Evolutionary conservation across 2,113 vertebrate genomes (phyloP).

Genomic region (Sander vitreus): DNA sequence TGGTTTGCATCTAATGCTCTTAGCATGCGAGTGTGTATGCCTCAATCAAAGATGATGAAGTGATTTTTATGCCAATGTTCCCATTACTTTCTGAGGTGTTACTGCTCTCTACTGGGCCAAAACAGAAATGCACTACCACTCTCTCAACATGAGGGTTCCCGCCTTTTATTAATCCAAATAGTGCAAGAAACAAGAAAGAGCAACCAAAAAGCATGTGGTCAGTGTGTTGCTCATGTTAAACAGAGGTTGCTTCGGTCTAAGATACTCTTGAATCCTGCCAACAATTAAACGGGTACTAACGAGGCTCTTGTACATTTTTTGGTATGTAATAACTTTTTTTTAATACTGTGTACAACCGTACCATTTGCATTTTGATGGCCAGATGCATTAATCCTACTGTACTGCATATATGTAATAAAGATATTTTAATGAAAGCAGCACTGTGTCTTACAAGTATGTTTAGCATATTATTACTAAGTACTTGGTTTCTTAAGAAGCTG

Average conservation of each 20-base stretch:
- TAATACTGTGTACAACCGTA: conserved; percentile 37
- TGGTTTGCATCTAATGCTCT: conserved; percentile 63
- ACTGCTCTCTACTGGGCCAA: conserved; percentile 66
- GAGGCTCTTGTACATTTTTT: conserved; percentile 49
- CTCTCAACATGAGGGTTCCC: conserved; percentile 12
- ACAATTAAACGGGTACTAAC: conserved; percentile 46
- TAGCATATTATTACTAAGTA: background rate
- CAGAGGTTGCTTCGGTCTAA: conserved; percentile 5
- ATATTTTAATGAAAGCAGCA: conserved; percentile 20
- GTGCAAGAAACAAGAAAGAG: conserved; percentile 3
- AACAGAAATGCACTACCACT: conserved; percentile 51
- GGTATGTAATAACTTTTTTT: conserved; percentile 54
- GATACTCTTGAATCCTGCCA: conserved; percentile 61
- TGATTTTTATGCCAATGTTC: conserved; percentile 43
- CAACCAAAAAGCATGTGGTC: background rate
- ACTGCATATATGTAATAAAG: conserved; percentile 64
- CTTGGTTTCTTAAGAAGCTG: background rate
- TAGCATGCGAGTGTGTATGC: conserved; percentile 70
- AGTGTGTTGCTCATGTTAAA: conserved; percentile 2
- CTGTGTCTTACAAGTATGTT: conserved; percentile 1
- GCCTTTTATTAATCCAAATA: conserved; percentile 20
- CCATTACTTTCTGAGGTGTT: conserved; percentile 40
- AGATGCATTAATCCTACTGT: conserved; percentile 30
- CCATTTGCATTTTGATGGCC: conserved; percentile 59
- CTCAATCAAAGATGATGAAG: conserved; percentile 52